Evolutionary conservation across 2,797 vertebrate genomes (phyloP).

Genomic region (Champsocephalus gunnari): DNA sequence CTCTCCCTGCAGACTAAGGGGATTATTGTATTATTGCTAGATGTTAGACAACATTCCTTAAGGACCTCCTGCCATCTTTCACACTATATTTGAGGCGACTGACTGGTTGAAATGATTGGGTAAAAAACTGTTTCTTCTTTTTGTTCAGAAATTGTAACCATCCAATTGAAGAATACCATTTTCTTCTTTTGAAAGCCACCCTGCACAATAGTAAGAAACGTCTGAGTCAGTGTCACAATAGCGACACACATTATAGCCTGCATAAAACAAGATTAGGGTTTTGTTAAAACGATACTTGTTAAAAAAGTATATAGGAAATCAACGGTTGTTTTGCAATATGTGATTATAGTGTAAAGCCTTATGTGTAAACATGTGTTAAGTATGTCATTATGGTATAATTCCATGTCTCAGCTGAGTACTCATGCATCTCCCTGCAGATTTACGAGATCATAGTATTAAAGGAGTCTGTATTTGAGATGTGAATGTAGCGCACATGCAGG

Average conservation of each 20-base stretch:
- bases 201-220: not conserved
- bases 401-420: not conserved
- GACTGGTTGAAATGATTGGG: not conserved
- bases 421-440: not conserved
- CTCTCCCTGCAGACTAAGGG: conserved; percentile 50
- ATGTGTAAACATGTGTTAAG: not conserved
- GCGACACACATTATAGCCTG: not conserved
- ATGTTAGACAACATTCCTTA: conserved; percentile 37
- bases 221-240: not conserved
- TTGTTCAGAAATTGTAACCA: not conserved
- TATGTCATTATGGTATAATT: not conserved
- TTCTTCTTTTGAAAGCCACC: not conserved
- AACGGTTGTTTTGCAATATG: not conserved
- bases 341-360: not conserved
- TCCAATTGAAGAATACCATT: not conserved
- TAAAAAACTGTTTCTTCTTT: not conserved
- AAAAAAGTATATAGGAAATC: not conserved
- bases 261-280: not conserved
- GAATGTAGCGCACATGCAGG: no score
- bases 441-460: not conserved
- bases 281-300: not conserved
- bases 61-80: conserved; percentile 14
- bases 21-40: conserved; percentile 53
- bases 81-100: conserved; percentile 1
- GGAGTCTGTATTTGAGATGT: not conserved